phyloP scores from a whole-genome alignment of 2,113 vertebrate genomes.

The Stegastes partitus region DNA sequence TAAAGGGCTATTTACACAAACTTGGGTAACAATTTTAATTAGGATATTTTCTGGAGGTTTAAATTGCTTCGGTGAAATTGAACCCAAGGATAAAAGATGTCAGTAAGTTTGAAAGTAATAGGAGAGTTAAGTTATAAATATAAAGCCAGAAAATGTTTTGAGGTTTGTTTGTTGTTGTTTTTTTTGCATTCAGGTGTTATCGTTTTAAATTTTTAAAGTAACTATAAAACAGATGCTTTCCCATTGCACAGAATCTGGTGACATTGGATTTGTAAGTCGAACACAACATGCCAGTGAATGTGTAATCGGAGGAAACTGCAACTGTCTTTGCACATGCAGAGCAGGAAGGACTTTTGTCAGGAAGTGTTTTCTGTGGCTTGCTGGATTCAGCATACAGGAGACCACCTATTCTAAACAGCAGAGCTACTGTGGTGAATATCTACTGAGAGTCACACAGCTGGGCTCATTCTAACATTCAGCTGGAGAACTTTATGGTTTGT shows the following conservation, averaged over 20 bases:
- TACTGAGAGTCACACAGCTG: background rate
- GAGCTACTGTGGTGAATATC: constrained; percentile 42
- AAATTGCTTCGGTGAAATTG: no score
- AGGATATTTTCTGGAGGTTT: no score
- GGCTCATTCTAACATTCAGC: background rate
- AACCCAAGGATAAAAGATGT: no score
- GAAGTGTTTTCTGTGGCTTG: constrained; percentile 52
- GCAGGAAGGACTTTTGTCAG: background rate
- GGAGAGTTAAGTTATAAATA: background rate
- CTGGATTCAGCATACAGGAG: constrained; percentile 73
- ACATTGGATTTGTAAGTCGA: no score
- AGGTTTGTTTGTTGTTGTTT: no score
- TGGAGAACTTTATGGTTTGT: background rate
- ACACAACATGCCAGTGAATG: background rate
- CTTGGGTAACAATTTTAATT: no score
- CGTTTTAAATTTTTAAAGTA: no score
- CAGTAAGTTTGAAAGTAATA: no score
- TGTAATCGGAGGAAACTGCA: background rate
- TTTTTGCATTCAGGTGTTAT: no score
- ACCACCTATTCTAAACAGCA: constrained; percentile 66
- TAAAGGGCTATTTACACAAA: no score
- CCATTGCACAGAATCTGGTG: no score
- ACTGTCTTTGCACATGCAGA: background rate
- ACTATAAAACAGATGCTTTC: no score
- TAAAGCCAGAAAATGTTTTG: background rate